Base-by-base conservation (phyloP, 2,113 vertebrate genomes). In the Sapajus apella region DNA sequence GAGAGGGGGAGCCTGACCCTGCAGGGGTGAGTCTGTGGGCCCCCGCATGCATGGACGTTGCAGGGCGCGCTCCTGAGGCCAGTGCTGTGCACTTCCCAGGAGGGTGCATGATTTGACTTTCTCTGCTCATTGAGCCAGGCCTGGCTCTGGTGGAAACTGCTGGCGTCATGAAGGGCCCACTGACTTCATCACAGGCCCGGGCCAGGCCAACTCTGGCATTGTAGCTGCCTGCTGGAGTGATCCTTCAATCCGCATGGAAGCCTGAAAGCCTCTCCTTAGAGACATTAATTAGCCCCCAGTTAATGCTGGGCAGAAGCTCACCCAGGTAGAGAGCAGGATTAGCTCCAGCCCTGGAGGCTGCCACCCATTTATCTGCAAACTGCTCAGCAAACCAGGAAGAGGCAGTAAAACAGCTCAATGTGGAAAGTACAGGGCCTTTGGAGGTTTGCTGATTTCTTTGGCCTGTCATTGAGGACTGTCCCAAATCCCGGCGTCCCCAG, bases 241-340 rank as follows among this genome's bases (percentile, higher is more conserved):
- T 47, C 64, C 93, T 95, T 84, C 70, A 88, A 18, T 68, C 47
- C n/a, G 10, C n/a, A 35, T 3, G 66, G 40, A 73, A 35, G 43
- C 52, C 55, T 3, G n/a, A 61, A 66, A 84, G 61, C 40, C 43
- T 92, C 82, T 94, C 40, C 45, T 88, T 66, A 37, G 77, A 88
- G 88, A 93, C 79, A 14, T 88, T 73, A 82, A 87, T 93, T 86
- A 94, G 58, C 43, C 17, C 43, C 61, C 83, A 55, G 30, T 96
- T 82, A 88, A 76, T 32, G 52, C 35, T 80, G 82, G 61, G 47
- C 80, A 83, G 83, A 90, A 47, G 52, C 72, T 85, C 27, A 16
- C 58, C 47, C 58, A 25, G 58, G 58, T 14, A 23, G 73, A 27
- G 79, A 50, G 32, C 10, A 14, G 72, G 23, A 18, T 72, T n/a